Evolutionary conservation across 2,888 invertebrate genomes (phyloP).

Genomic region (Cheilosia impressa): DNA sequence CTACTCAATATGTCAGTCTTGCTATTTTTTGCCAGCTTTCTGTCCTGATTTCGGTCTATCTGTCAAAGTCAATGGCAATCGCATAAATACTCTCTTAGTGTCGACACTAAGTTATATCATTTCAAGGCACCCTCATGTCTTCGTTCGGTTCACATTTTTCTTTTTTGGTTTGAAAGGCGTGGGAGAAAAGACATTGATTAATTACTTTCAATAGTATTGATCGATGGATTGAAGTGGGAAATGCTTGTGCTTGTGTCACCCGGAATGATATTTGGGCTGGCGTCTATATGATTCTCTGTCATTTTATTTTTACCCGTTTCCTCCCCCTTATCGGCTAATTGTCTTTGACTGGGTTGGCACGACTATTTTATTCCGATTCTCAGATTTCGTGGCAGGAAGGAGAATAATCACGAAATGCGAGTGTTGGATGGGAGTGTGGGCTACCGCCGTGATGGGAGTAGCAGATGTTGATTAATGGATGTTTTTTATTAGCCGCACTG

Average conservation of each 20-base stretch:
- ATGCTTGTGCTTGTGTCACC: slow-evolving; percentile 26
- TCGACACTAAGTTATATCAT: slow-evolving; percentile 28
- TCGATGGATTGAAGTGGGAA: slow-evolving; percentile 14
- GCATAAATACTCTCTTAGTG: slow-evolving; percentile 24
- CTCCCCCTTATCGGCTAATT: slow-evolving; percentile 16
- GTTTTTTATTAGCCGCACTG: neutral
- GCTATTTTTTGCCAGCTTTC: neutral
- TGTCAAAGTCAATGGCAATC: slow-evolving; percentile 53
- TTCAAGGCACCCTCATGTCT: slow-evolving; percentile 22
- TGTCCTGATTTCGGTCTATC: slow-evolving; percentile 26
- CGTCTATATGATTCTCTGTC: neutral
- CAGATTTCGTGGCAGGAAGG: neutral
- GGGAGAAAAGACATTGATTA: slow-evolving; percentile 54
- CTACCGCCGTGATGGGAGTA: neutral
- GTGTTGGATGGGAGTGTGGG: neutral
- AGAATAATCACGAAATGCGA: neutral
- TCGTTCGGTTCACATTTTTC: slow-evolving; percentile 15
- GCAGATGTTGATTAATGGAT: slow-evolving; percentile 40
- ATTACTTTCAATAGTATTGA: slow-evolving; percentile 46
- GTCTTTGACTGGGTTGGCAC: neutral
- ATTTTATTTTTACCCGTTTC: neutral
- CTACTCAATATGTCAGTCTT: slow-evolving; percentile 38
- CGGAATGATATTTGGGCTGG: neutral
- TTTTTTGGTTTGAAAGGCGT: slow-evolving; percentile 7
- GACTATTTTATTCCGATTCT: slow-evolving; percentile 31